Conservation (phyloP, 1,140 invertebrate species). For the Wiebesia pumilae region DNA sequence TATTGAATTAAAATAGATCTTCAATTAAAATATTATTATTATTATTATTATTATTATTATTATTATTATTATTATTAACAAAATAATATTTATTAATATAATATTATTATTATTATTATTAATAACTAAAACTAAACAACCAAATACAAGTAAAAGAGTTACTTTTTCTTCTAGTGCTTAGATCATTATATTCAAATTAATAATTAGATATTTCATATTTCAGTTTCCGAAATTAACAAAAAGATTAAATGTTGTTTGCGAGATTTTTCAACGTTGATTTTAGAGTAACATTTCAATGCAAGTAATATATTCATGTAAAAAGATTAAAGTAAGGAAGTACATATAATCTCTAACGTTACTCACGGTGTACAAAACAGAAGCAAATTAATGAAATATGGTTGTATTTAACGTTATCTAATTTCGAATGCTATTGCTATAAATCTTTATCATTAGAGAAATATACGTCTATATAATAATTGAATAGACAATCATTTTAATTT, state of each 20-base stretch:
- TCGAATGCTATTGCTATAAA: background rate
- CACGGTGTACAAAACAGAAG: background rate
- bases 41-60: no score
- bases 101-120: no score
- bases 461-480: background rate
- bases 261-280: background rate
- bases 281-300: background rate
- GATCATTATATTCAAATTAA: no score
- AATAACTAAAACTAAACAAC: no score
- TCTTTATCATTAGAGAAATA: background rate
- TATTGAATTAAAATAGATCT: no score
- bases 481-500: background rate
- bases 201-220: no score
- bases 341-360: background rate
- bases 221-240: no score
- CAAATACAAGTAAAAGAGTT: no score
- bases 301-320: background rate
- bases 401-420: background rate
- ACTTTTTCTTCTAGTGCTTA: no score
- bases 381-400: background rate
- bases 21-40: no score
- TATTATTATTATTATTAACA: no score
- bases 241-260: background rate
- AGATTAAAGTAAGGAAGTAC: background rate
- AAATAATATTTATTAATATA: no score